phyloP scores from a whole-genome alignment of 2,113 vertebrate genomes.

The Odontesthes bonariensis region DNA sequence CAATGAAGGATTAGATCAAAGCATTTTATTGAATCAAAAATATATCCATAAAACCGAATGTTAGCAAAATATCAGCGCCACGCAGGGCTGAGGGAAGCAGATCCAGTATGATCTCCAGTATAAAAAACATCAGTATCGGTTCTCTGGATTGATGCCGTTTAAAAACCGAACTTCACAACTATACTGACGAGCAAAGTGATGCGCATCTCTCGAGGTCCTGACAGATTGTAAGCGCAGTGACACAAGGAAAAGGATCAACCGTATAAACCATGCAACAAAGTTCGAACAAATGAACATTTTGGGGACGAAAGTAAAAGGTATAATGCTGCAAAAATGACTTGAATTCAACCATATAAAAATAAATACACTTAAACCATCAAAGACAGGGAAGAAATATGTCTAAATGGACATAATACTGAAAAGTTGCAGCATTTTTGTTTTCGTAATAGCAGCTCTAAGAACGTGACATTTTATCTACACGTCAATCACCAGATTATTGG shows the following conservation, averaged over 20 bases:
- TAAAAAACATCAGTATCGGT: slow-evolving; percentile 89
- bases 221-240: slow-evolving; percentile 23
- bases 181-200: slow-evolving; percentile 79
- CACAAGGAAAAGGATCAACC: slow-evolving; percentile 19
- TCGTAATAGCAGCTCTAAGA: slow-evolving; percentile 55
- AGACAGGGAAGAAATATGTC: background rate
- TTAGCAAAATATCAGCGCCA: slow-evolving; percentile 79
- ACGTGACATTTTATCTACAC: slow-evolving; percentile 74
- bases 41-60: slow-evolving; percentile 79
- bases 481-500: slow-evolving; percentile 79
- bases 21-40: slow-evolving; percentile 77
- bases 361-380: slow-evolving; percentile 50
- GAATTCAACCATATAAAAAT: slow-evolving; percentile 49
- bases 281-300: slow-evolving; percentile 41
- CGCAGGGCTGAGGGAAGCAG: slow-evolving; percentile 62
- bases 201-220: slow-evolving; percentile 25
- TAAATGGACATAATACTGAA: slow-evolving; percentile 47
- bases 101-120: slow-evolving; percentile 77
- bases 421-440: slow-evolving; percentile 51
- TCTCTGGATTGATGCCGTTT: slow-evolving; percentile 89
- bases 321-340: background rate
- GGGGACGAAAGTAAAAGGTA: background rate
- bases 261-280: slow-evolving; percentile 34
- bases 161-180: slow-evolving; percentile 93
- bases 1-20: slow-evolving; percentile 45